Conservation (phyloP, 2,113 vertebrate genomes). For the Chunga burmeisteri region DNA sequence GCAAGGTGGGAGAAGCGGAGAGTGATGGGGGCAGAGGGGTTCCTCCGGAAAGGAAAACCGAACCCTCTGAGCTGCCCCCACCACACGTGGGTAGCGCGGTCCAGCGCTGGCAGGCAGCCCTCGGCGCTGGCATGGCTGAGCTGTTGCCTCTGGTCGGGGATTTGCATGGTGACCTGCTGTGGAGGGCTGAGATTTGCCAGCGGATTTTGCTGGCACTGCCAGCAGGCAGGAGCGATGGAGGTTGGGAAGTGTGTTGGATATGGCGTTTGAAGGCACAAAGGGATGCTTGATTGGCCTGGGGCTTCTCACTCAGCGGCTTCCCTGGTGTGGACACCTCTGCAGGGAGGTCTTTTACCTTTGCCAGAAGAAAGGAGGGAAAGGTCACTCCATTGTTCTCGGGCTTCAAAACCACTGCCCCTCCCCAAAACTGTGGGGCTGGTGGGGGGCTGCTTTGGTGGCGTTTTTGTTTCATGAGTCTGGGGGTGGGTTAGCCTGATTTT, state of each 20-base stretch:
- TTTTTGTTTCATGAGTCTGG: background rate
- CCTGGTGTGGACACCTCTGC: background rate
- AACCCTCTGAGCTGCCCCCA: background rate
- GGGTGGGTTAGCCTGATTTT: background rate
- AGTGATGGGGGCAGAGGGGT: background rate
- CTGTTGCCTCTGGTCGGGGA: background rate
- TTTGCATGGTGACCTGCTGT: background rate
- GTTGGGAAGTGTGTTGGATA: rapidly evolving
- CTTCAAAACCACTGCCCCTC: background rate
- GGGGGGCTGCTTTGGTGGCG: background rate
- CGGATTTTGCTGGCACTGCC: background rate
- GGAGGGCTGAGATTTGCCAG: background rate
- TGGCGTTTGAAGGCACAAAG: background rate
- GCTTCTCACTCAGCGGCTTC: background rate
- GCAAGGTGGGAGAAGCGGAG: background rate
- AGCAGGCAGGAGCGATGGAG: background rate
- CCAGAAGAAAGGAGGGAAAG: background rate
- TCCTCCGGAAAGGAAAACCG: background rate
- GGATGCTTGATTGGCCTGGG: background rate
- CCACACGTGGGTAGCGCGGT: rapidly evolving
- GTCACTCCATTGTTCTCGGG: background rate
- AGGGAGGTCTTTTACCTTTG: background rate
- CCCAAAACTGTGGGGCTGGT: background rate
- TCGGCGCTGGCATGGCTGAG: rapidly evolving
- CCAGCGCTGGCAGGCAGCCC: rapidly evolving